Conservation (phyloP, 2,113 vertebrate genomes). For the Apteryx mantelli region DNA sequence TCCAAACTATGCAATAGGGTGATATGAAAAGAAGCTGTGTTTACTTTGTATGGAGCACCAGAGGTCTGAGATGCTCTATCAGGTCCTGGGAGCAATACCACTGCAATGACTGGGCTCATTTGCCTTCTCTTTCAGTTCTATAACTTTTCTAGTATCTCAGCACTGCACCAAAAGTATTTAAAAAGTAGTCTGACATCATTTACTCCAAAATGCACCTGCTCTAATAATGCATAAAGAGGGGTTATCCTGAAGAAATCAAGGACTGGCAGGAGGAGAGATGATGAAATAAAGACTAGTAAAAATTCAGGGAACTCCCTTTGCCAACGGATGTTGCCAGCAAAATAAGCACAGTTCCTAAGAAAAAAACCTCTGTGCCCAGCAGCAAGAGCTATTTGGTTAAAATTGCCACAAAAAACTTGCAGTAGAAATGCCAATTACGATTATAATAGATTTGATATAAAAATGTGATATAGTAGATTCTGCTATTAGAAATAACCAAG, state of each 20-base stretch:
- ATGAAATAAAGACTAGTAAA: not conserved
- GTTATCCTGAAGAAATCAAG: not conserved
- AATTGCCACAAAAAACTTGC: not conserved
- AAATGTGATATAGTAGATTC: not conserved
- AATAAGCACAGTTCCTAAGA: not conserved
- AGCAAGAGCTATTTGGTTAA: constrained; percentile 34
- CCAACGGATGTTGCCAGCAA: not conserved
- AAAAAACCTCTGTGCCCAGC: not conserved
- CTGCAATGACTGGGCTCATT: not conserved
- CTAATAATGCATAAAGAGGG: not conserved
- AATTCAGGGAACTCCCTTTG: not conserved
- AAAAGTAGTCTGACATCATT: not conserved
- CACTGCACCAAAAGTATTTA: not conserved
- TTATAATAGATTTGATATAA: constrained; percentile 19
- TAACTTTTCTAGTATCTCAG: not conserved
- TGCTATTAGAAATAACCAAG: not conserved
- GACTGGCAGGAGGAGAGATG: not conserved
- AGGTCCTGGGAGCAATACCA: not conserved
- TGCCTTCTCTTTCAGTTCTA: not conserved
- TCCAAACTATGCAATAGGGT: not conserved
- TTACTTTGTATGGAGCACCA: not conserved
- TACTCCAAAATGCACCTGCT: not conserved
- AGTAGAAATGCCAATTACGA: constrained; percentile 44
- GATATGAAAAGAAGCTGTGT: not conserved
- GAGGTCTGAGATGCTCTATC: not conserved